Base-by-base conservation (phyloP, 2,888 invertebrate species). In the Amiota minor region DNA sequence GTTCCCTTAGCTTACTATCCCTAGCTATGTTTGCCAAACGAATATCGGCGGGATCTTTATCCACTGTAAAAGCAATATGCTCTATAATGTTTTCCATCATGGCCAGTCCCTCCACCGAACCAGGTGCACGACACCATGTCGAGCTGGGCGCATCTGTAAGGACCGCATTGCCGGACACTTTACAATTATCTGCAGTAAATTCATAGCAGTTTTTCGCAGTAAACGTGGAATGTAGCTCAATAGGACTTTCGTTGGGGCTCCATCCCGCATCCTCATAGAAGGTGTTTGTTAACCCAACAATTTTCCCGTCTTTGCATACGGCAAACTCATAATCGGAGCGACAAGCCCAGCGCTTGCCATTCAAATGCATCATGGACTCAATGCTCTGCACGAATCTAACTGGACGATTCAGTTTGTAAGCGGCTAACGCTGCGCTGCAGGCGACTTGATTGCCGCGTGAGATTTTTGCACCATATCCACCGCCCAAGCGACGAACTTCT, bases 401-500 rank as follows among this genome's bases (percentile, higher is more conserved):
- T 0, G 96, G 95, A 62, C 92, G 91, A 78, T 91, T 84, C 0
- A 86, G 76, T 72, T 82, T 82, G 77, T 92, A 88, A 0, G 94
- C 92, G 0, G 93, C 95, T 12, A 97, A 83, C 0, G 94, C 93
- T 76, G 94, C 92, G 0, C 94, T 94, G 46, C 92, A 91, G 0
- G 93, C 91, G 0, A 93, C 85, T 9, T 92, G 90, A 11, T 90
- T 87, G 1, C 92, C 88, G 9, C 95, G 91, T 0, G 92, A 90
- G 73, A 96, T 92, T 71, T 97, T 97, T 0, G 91, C 91, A 0
- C 97, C 97, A 87, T 94, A 97, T 0, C 90, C 95, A 14, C 97
- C 97, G 11, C 97, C 97, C 1, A 96, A 79, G 50, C 96, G 92
- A 14, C 93, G 91, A 0, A 95, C 94, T 20, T 90, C 88, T 0